Evolutionary conservation across 2,113 vertebrate genomes (phyloP).

Genomic region (Leiothrix lutea): DNA sequence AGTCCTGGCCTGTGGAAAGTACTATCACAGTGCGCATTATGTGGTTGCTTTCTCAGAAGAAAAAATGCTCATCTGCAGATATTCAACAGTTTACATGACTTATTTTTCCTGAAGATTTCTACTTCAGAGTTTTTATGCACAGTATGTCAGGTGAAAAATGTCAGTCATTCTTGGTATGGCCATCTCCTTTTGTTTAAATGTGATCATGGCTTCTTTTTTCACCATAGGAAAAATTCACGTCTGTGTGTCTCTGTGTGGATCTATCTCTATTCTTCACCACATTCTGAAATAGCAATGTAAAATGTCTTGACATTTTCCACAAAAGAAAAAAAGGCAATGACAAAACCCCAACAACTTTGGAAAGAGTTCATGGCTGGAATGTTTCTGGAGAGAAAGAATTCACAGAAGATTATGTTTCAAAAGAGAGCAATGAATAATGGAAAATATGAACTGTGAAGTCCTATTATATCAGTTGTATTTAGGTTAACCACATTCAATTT

Average conservation of each 20-base stretch:
- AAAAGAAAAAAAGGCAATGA: not conserved
- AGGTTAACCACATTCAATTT: conserved; percentile 19
- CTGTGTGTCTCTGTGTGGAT: not conserved
- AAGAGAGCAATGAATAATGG: conserved; percentile 32
- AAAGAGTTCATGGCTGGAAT: conserved; percentile 10
- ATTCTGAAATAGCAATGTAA: not conserved
- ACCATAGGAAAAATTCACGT: not conserved
- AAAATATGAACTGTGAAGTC: conserved; percentile 46
- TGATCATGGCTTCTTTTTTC: not conserved
- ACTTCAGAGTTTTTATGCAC: not conserved
- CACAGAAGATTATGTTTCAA: not conserved
- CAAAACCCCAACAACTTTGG: not conserved
- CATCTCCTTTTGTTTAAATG: not conserved
- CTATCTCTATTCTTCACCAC: not conserved
- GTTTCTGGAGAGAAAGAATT: not conserved
- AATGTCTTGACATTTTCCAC: conserved; percentile 15
- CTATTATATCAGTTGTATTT: conserved; percentile 21
- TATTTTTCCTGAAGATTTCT: not conserved
- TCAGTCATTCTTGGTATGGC: not conserved
- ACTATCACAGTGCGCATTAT: not conserved
- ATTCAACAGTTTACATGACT: not conserved
- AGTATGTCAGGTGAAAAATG: not conserved
- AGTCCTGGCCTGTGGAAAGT: not conserved
- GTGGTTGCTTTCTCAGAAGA: not conserved
- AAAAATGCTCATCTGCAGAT: not conserved